These are phyloP conservation scores for Halichoerus grypus DNA, from an alignment of 2,113 vertebrate species.

Conservation along the genomic window DNA sequence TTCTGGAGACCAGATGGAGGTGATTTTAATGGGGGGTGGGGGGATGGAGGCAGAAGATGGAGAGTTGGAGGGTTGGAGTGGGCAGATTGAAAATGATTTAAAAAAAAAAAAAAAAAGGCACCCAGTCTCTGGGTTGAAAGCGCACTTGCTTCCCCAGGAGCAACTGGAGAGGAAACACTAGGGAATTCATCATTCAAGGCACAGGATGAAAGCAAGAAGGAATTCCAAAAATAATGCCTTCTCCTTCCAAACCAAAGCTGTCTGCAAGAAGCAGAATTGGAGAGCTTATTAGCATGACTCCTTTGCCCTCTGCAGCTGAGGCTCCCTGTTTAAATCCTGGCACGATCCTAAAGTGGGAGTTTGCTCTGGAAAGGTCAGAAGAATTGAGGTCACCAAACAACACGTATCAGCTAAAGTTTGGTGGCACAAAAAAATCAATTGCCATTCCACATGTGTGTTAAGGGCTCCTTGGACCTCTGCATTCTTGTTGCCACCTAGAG, in stretches of 20 bases:
- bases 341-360: neutral
- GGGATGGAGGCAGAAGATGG: neutral
- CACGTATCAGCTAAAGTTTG: neutral
- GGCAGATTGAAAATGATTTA: neutral
- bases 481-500: neutral
- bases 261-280: conserved; percentile 69
- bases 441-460: accelerated
- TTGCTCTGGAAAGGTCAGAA: neutral
- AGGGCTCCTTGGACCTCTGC: neutral
- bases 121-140: conserved; percentile 18
- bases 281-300: conserved; percentile 74
- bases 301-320: conserved; percentile 79
- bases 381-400: neutral
- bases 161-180: conserved; percentile 27
- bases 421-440: neutral
- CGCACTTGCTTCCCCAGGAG: neutral
- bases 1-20: neutral
- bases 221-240: conserved; percentile 84
- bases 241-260: conserved; percentile 72
- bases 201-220: conserved; percentile 62
- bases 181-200: conserved; percentile 65
- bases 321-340: conserved; percentile 67
- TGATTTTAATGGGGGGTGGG: neutral
- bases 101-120: neutral
- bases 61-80: no score